A percentile compares a stretch with the other conserved stretches of the same genome.
Conservation (phyloP, 53 echinoderm and acorn worm species). For the Mesocentrotus franciscanus region DNA sequence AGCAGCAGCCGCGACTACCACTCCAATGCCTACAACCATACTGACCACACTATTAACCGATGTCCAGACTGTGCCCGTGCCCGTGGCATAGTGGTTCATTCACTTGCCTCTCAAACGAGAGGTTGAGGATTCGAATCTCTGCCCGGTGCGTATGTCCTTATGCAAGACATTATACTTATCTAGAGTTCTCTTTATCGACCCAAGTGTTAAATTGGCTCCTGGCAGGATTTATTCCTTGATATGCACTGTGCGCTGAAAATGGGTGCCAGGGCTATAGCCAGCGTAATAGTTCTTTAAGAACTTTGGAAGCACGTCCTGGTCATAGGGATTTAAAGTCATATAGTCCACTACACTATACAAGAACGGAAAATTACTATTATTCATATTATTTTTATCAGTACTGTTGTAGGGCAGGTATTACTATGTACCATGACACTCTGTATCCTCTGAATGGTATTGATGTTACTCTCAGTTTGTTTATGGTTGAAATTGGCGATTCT, state of each 20-base stretch:
- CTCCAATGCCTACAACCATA: not conserved
- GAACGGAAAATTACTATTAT: not conserved
- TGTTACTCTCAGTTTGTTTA: not conserved
- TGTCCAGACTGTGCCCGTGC: not conserved
- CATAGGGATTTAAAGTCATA: too few relatives aligned
- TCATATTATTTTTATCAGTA: not conserved
- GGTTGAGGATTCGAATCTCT: slow-evolving; percentile 6
- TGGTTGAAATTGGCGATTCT: too few relatives aligned
- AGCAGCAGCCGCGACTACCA: not conserved
- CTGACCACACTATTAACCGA: not conserved
- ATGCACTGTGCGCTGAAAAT: not conserved
- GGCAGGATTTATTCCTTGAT: not conserved
- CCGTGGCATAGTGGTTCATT: not conserved
- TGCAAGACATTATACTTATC: not conserved
- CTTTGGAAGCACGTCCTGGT: not conserved
- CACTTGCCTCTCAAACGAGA: not conserved
- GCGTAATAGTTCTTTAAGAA: not conserved
- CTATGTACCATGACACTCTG: not conserved
- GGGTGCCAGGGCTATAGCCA: not conserved
- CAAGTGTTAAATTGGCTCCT: not conserved
- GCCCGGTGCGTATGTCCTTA: slow-evolving; percentile 32
- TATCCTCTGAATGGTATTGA: not conserved
- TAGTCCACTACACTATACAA: too few relatives aligned
- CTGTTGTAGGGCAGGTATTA: not conserved
- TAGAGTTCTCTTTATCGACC: too few relatives aligned